Percentiles rank a stretch among this genome's conserved stretches.
Conservation (phyloP, 2,113 vertebrate species). For the Cololabis saira region DNA sequence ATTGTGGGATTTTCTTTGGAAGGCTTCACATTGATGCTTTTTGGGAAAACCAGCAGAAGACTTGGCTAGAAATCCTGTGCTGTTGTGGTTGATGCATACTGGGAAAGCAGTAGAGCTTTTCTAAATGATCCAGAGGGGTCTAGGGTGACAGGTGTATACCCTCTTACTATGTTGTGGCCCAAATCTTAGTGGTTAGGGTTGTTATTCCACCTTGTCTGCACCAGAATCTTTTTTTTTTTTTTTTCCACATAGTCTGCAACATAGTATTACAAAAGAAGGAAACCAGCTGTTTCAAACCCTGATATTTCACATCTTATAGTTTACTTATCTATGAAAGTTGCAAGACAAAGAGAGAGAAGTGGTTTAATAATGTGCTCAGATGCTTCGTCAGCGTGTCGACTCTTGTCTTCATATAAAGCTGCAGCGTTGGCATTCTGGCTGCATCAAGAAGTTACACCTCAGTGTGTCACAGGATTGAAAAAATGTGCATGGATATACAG, state of each 20-base stretch:
- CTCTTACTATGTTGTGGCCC: constrained; percentile 42
- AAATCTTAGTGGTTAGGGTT: constrained; percentile 42
- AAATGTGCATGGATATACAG: constrained; percentile 8
- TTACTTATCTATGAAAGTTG: constrained; percentile 13
- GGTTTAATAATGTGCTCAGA: background rate
- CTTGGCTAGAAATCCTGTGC: constrained; percentile 27
- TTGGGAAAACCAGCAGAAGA: constrained; percentile 34
- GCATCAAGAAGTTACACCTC: no score
- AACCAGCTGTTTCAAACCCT: constrained; percentile 32
- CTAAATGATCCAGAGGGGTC: constrained; percentile 42
- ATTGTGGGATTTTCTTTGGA: constrained; percentile 45
- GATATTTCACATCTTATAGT: constrained; percentile 18
- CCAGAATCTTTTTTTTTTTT: background rate
- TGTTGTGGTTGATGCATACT: constrained; percentile 43
- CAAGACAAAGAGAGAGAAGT: background rate
- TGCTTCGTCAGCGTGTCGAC: constrained; percentile 7
- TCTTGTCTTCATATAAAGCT: background rate
- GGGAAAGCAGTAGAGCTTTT: constrained; percentile 31
- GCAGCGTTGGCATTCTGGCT: constrained; percentile 3
- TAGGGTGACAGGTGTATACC: constrained; percentile 61
- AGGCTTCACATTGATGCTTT: constrained; percentile 1
- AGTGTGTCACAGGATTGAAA: constrained; percentile 5
- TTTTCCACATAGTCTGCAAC: background rate
- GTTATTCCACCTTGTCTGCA: constrained; percentile 50
- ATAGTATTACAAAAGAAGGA: constrained; percentile 14